These are phyloP conservation scores for Gallirallus australis DNA, from an alignment of 2,797 vertebrate genomes.

Conservation along the genomic window DNA sequence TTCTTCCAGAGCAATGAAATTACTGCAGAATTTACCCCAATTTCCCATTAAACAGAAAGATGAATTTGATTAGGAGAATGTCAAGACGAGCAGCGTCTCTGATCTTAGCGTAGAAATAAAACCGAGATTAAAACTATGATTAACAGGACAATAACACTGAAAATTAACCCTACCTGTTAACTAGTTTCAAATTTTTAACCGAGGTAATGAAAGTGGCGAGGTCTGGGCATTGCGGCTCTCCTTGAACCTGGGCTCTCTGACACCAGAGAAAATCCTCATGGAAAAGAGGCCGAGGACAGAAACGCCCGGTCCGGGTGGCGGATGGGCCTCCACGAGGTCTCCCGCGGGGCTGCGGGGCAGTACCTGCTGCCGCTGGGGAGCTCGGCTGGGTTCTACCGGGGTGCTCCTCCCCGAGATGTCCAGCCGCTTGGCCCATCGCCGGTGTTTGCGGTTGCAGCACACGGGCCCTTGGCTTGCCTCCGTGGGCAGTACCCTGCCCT, in stretches of 20 bases:
- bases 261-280: neutral
- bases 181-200: neutral
- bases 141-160: neutral
- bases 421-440: neutral
- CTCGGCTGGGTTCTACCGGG: neutral
- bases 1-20: conserved; percentile 69
- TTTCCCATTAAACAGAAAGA: conserved; percentile 57
- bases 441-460: neutral
- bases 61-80: conserved; percentile 63
- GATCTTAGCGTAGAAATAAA: conserved; percentile 34
- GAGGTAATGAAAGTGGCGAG: neutral
- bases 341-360: neutral
- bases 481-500: neutral
- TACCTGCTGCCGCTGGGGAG: neutral
- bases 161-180: conserved; percentile 21
- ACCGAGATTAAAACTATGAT: conserved; percentile 1
- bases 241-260: neutral
- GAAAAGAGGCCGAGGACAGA: neutral
- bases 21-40: conserved; percentile 55
- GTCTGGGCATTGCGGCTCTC: neutral
- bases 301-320: accelerated
- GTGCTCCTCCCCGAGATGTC: no score
- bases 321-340: neutral
- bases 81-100: conserved; percentile 9
- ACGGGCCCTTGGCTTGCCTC: neutral